phyloP scores from a whole-genome alignment of 2,797 vertebrate species.

The Zenarchopterus dispar region DNA sequence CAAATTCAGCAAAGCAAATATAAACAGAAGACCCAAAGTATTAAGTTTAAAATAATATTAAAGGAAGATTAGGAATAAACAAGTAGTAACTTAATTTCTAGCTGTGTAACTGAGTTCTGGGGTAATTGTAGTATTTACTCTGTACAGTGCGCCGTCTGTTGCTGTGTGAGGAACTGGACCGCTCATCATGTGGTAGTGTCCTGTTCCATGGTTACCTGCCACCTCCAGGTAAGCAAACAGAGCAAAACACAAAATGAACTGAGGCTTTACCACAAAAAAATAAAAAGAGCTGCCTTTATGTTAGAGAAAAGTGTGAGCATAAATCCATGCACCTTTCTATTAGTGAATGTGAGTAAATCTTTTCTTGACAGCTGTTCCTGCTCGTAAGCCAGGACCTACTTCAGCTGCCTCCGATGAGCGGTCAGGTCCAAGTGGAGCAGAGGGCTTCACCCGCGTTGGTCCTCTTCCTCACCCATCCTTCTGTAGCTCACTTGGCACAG shows the following conservation, averaged over 20 bases:
- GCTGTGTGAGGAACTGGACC: constrained; percentile 96
- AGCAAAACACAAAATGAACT: not conserved
- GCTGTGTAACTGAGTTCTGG: not conserved
- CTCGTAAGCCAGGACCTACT: constrained; percentile 83
- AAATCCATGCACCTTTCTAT: not conserved
- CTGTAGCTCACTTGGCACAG: constrained; percentile 75
- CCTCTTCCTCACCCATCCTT: constrained; percentile 81
- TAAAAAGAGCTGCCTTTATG: not conserved
- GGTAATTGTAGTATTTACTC: constrained; percentile 6
- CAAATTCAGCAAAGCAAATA: not conserved
- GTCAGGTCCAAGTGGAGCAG: constrained; percentile 79
- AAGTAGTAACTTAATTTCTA: not conserved
- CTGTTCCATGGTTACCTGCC: constrained; percentile 98
- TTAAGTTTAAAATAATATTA: not conserved
- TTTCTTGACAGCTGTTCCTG: constrained; percentile 87
- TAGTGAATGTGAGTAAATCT: constrained; percentile 1
- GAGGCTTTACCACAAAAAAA: not conserved
- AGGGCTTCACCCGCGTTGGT: constrained; percentile 78
- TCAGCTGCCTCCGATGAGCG: constrained; percentile 80
- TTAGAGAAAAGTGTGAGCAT: constrained; percentile 2
- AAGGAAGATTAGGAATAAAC: not conserved
- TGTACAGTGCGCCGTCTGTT: constrained; percentile 89
- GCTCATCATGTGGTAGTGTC: constrained; percentile 97
- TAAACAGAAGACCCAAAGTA: not conserved
- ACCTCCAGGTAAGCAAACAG: constrained; percentile 87